Evolutionary conservation across 2,888 invertebrate genomes (phyloP).

Genomic region (Frankliniella intonsa): DNA sequence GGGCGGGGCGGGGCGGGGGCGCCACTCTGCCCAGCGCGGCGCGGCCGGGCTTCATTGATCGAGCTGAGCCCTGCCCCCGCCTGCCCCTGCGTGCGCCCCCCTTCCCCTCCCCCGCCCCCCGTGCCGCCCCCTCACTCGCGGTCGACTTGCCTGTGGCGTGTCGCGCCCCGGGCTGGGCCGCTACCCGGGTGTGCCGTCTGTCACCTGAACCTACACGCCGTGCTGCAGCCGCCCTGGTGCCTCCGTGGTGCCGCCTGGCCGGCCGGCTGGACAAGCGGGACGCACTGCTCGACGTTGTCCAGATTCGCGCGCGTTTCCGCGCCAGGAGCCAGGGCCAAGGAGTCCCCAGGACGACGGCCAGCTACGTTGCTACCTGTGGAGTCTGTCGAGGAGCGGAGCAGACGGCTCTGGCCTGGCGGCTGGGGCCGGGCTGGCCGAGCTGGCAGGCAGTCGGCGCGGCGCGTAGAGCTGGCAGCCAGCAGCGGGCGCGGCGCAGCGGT

Average conservation of each 20-base stretch:
- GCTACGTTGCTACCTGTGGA: conserved; percentile 2
- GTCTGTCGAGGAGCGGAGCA: neutral
- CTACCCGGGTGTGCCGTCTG: neutral
- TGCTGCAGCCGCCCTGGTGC: no score
- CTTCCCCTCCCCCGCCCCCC: no score
- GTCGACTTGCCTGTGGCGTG: neutral
- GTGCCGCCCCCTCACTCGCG: no score
- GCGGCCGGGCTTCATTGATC: neutral
- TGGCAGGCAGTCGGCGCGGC: neutral
- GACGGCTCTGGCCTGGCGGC: neutral
- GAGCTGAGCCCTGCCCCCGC: neutral
- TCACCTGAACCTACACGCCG: no score
- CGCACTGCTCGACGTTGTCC: no score
- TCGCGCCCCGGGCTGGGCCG: neutral
- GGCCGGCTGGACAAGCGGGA: no score
- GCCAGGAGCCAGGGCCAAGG: no score
- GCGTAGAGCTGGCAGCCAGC: conserved; percentile 4
- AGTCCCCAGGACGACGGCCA: neutral
- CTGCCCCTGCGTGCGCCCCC: no score
- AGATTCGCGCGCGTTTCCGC: no score
- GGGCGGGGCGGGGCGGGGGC: no score
- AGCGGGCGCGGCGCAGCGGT: neutral
- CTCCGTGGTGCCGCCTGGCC: no score
- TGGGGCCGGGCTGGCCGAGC: neutral
- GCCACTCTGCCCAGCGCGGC: no score